A percentile compares a stretch with the other conserved stretches of the same genome.
These are phyloP conservation scores for Meghimatium bilineatum DNA, from an alignment of 2,888 invertebrate species.

Conservation along the genomic window DNA sequence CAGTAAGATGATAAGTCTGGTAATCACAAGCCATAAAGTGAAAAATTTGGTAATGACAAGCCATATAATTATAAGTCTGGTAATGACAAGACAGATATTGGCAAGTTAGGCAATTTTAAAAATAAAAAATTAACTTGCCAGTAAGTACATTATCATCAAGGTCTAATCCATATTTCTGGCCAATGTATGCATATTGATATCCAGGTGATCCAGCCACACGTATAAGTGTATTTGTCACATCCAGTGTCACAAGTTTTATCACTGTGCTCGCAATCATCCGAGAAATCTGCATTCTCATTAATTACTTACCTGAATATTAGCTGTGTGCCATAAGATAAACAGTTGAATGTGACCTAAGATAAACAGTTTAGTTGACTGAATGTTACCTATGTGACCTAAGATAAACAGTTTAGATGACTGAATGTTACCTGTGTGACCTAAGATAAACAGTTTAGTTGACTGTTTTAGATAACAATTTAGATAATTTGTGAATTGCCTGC, in stretches of 20 bases:
- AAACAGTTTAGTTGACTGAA: too few relatives aligned
- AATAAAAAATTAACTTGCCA: background rate
- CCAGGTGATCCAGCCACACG: constrained; percentile 85
- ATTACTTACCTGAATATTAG: too few relatives aligned
- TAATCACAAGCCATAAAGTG: background rate
- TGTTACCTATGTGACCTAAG: background rate
- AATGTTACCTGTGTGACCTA: too few relatives aligned
- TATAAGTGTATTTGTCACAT: constrained; percentile 90
- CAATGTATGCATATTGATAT: constrained; percentile 85
- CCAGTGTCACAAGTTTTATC: constrained; percentile 84
- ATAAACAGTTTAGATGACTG: too few relatives aligned
- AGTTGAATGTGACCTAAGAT: background rate
- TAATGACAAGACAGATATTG: too few relatives aligned
- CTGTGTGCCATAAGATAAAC: background rate
- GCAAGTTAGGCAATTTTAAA: background rate
- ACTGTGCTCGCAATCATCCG: constrained; percentile 23
- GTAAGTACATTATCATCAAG: constrained; percentile 61
- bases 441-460: too few relatives aligned
- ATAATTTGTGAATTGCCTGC: too few relatives aligned
- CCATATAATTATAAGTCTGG: background rate
- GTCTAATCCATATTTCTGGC: constrained; percentile 83
- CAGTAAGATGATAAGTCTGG: background rate
- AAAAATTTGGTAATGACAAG: background rate
- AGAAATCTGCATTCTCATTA: constrained; percentile 4
- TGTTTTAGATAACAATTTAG: too few relatives aligned